Conservation (phyloP, 2,113 vertebrate species). For the Cochlearius cochlearius region DNA sequence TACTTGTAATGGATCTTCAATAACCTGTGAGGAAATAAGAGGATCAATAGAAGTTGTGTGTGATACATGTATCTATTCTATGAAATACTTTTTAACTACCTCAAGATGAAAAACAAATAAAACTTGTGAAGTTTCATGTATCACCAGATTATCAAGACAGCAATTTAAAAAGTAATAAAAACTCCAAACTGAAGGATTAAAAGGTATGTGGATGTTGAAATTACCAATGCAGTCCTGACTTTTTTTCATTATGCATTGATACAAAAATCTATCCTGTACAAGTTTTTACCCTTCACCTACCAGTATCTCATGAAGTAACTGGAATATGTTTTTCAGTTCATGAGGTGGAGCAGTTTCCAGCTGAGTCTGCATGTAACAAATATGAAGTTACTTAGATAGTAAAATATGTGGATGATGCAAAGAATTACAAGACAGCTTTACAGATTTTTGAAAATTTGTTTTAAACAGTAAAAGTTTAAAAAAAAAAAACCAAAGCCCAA, state of each 20-base stretch:
- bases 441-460: neutral
- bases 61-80: neutral
- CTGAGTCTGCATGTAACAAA: constrained; percentile 79
- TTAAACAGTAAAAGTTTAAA: neutral
- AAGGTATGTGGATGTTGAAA: neutral
- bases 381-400: neutral
- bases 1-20: constrained; percentile 92
- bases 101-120: neutral
- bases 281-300: constrained; percentile 72
- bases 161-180: neutral
- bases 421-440: neutral
- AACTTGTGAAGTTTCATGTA: neutral
- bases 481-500: neutral
- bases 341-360: constrained; percentile 95
- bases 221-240: neutral
- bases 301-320: constrained; percentile 93
- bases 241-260: accelerated
- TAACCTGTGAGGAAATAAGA: constrained; percentile 76
- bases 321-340: constrained; percentile 96
- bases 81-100: neutral
- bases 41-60: neutral
- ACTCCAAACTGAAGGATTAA: neutral
- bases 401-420: neutral
- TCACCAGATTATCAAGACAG: neutral
- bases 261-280: neutral